A percentile compares a stretch with the other conserved stretches of the same genome.
These are phyloP conservation scores for Nestor notabilis DNA, from an alignment of 2,113 vertebrate genomes.

Conservation along the genomic window DNA sequence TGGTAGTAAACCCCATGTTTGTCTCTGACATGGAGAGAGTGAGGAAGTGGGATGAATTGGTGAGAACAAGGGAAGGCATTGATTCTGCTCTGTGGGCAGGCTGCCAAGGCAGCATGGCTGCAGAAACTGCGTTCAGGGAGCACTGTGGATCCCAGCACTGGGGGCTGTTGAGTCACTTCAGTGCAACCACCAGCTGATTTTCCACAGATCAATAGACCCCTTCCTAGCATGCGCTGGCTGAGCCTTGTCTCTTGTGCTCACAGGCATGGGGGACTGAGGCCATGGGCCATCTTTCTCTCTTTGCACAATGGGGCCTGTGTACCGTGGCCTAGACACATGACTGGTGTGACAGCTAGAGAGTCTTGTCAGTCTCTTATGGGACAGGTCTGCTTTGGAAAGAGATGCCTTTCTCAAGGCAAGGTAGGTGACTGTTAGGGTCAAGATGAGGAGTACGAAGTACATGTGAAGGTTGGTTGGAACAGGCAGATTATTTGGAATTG, in stretches of 20 bases:
- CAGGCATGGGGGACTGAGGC: background rate
- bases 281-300: background rate
- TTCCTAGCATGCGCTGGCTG: background rate
- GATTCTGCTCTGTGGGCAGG: background rate
- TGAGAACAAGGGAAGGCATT: background rate
- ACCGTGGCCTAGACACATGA: background rate
- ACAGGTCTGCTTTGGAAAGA: background rate
- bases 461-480: background rate
- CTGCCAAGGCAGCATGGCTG: conserved; percentile 35
- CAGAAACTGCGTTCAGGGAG: background rate
- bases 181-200: conserved; percentile 58
- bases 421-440: background rate
- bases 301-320: background rate
- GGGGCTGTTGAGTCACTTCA: conserved; percentile 27
- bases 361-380: background rate
- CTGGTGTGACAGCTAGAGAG: background rate
- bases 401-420: background rate
- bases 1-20: background rate
- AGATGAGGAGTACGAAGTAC: background rate
- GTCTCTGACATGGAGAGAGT: background rate
- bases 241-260: background rate
- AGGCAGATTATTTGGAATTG: background rate
- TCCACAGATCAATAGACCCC: conserved; percentile 71
- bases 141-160: background rate
- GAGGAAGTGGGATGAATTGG: background rate